A percentile compares a stretch with the other conserved stretches of the same genome.
Conservation (phyloP, 2,888 invertebrate species). For the Brachyptera putata region DNA sequence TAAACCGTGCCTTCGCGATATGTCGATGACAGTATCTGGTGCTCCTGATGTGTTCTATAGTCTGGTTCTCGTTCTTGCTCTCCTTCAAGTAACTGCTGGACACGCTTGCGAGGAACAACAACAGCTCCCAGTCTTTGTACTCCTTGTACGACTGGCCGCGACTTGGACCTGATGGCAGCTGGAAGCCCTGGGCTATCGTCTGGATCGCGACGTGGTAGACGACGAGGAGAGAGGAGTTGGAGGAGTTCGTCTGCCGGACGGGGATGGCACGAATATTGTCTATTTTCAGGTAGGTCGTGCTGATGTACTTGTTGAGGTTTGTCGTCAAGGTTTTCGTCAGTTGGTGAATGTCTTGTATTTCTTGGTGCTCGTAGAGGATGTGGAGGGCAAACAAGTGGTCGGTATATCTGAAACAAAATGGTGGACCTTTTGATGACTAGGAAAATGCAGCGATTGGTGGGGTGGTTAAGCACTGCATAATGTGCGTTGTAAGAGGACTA, state of each 20-base stretch:
- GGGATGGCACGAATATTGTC: not conserved
- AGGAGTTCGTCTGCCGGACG: not conserved
- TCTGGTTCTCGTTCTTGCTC: no score
- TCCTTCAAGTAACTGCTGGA: not conserved
- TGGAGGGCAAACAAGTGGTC: not conserved
- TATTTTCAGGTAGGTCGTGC: not conserved
- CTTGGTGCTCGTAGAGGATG: not conserved
- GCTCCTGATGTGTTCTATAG: slow-evolving; percentile 25
- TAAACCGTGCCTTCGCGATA: not conserved
- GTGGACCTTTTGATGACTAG: no score
- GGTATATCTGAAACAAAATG: not conserved
- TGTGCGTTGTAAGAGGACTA: no score
- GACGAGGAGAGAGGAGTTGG: no score
- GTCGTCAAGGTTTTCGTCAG: not conserved
- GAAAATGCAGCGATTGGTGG: no score
- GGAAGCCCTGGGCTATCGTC: no score
- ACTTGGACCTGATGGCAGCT: no score
- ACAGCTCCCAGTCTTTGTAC: not conserved
- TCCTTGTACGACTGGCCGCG: no score
- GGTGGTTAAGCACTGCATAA: no score
- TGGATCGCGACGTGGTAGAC: no score
- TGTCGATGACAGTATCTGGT: slow-evolving; percentile 17
- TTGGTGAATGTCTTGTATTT: not conserved
- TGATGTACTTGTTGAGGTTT: not conserved
- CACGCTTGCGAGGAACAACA: not conserved